Evolutionary conservation across 2,797 vertebrate genomes (phyloP).

Genomic region (Ptychobarbus kaznakovi): DNA sequence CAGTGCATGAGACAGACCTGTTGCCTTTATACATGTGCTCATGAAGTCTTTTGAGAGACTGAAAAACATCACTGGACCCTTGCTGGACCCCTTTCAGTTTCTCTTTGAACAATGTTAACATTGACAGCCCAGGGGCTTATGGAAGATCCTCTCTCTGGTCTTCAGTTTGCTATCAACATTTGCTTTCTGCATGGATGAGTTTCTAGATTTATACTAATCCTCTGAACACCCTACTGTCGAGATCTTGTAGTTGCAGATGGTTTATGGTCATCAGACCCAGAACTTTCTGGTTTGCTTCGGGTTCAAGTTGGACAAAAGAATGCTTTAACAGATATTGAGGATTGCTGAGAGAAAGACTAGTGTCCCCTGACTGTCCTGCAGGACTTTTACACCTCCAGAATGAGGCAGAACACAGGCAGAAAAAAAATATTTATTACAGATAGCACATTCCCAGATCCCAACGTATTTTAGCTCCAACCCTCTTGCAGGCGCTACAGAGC

Average conservation of each 20-base stretch:
- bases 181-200: too few relatives aligned
- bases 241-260: not conserved
- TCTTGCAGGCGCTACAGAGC: not conserved
- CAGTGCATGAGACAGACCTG: not conserved
- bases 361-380: not conserved
- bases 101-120: too few relatives aligned
- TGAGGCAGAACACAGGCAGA: not conserved
- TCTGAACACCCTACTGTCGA: not conserved
- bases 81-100: too few relatives aligned
- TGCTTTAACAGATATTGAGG: not conserved
- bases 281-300: not conserved
- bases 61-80: too few relatives aligned
- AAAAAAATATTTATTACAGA: not conserved
- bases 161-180: too few relatives aligned
- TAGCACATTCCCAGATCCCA: not conserved
- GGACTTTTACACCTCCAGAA: not conserved
- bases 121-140: too few relatives aligned
- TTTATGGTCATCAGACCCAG: not conserved
- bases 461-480: not conserved
- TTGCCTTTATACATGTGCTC: not conserved
- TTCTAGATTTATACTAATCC: too few relatives aligned
- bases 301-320: not conserved
- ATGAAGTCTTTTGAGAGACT: not conserved
- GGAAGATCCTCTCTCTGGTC: not conserved
- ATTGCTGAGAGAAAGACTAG: not conserved